Base-by-base conservation (phyloP, 2,113 vertebrate genomes). In the Erinaceus europaeus region DNA sequence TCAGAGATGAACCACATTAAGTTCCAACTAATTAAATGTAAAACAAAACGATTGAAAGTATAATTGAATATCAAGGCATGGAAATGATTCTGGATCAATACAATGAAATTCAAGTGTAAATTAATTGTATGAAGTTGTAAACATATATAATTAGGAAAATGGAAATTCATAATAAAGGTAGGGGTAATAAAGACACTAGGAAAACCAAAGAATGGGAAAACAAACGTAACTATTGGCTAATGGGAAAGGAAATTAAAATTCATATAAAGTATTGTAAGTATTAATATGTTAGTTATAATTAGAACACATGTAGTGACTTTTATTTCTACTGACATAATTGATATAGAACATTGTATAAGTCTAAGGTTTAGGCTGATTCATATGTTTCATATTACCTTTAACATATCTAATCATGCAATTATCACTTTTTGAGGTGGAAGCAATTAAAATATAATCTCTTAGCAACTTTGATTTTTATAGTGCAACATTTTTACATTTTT, bases 31-130 rank as follows among this genome's bases (percentile, higher is more conserved):
- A 59, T 42, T 78, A 36, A 77, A 84, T 36, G 36, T 62, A 61
- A 87, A 84, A 72, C 78, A 79, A 91, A 65, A 77, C 20, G 29
- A 79, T 62, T 52, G 7, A 74, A 92, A 68, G 81, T 23, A 88
- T 14, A 90, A 86, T 64, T 64, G 8, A 84, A 36, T 62, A 55
- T 36, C 2, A 1, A 81, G 53, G 20, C 4, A 48, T 25, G 52
- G 20, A 71, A 50, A 72, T 83, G 14, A 84, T 73, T 81, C 9
- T 77, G 10, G 9, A 82, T 12, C 9, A 89, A 69, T 77, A 68
- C 1, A 85, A 75, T 9, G 59, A 48, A 71, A 93, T 80, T 12
- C 14, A 82, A 79, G 10, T 6, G 7, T 55, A 92, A 77, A 46
- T 55, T 78, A 23, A 59, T 6, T 86, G 0, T 32, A 52, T 64